Base-by-base conservation (phyloP, 2,888 invertebrate species). In the Molorchus minor region DNA sequence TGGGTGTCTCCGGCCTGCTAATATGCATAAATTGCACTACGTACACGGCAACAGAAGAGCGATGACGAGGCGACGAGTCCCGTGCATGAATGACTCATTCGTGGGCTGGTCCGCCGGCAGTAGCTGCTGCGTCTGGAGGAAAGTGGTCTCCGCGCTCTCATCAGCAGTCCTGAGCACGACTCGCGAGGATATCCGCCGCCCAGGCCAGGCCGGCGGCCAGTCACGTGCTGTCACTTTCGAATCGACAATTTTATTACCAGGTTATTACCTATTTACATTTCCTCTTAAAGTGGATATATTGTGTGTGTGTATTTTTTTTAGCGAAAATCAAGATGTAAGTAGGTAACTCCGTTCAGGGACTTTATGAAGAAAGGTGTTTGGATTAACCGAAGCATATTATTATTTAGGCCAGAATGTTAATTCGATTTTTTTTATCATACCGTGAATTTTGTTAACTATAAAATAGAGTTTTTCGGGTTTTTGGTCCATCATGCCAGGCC, bases 131-230 rank as follows among this genome's bases (percentile, higher is more conserved):
- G 41, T 52, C 52, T 52, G 52, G 52, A 52, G 52, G 40, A 52
- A 52, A 52, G 41, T 52, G 52, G 72, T 69, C 65, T 69, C 68
- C 69, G 67, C 65, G 65, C 58, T 65, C 75, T 75, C 74, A 75
- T 75, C 75, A 75, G 70, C 72, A 74, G 72, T 75, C 74, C 65
- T 65, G 55, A 65, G 69, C 66, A 69, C 72, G 69, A 69, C 70
- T 68, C 64, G 67, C 70, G 69, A 75, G 75, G 75, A 75, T 75
- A 74, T 75, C 75, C 75, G 75, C 73, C 71, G 70, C 70, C 68
- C 68, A 70, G 64, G 52, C 60, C 53, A 41, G 19, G 17, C 41
- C 21, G 43, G 53, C 56, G 44, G 19, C 17, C 41, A 30, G 43
- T 56, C 56, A 62, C 62, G 62, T 57, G 54, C 53, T 36, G 56